Evolutionary conservation across 1,140 invertebrate genomes (phyloP), one percentile per base, ranked within the genome.

Genomic region (Rhagoletis zephyria): DNA sequence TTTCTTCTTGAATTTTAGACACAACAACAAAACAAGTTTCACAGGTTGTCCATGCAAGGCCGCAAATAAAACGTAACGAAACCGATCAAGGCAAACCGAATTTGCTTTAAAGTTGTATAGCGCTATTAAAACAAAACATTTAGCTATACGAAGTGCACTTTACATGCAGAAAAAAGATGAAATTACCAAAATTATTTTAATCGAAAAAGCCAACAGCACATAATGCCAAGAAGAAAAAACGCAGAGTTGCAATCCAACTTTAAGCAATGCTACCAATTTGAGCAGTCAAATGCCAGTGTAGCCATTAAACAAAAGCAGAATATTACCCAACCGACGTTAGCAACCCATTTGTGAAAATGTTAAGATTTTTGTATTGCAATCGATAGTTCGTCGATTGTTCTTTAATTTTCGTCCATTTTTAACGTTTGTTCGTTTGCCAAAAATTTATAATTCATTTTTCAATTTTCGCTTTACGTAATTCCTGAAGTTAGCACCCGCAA

Each of bases 1-100:
- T 81, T 81, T 56, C 48, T 81, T 81, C 74, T 81, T 3, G 48
- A 48, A 12, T 74, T 56, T 30, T 42, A 51, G 56, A 56, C 19
- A 30, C 74, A 81, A 81, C 48, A 77, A 81, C 74, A 81, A 81
- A 81, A 81, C 74, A 56, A 81, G 74, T 81, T 81, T 81, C 74
- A 81, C 74, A 56, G 48, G 74, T 81, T 51, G 74, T 56, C 42
- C 7, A 10, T 59, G 5, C 7, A 6, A 77, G 74, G 48, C 48
- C 74, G 48, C 16, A 81, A 81, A 81, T 81, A 81, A 81, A 81
- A 45, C 6, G 7, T n/a, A 30, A 14, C 19, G 10, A 56, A 56
- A 56, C 14, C 7, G 45, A 19, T 56, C 51, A 59, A 81, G 7
- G 4, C 74, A 51, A 81, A 81, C 45, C 48, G n/a, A 56, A 48